These are phyloP conservation scores for Malthinus seriepunctatus DNA, from an alignment of 2,888 invertebrate species.

Conservation along the genomic window DNA sequence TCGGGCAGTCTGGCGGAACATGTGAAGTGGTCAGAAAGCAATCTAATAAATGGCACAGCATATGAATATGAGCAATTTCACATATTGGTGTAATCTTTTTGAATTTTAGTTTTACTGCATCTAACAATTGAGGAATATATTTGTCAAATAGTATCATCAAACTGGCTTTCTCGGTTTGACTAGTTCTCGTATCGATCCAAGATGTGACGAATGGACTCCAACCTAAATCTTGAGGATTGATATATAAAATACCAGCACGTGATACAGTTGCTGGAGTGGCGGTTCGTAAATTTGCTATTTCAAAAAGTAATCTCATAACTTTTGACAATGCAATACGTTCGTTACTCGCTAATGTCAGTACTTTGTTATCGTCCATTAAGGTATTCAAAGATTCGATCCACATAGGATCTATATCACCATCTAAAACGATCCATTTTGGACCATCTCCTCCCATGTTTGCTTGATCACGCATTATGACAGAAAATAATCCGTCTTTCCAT, in stretches of 20 bases:
- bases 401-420: conserved; percentile 97
- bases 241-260: conserved; percentile 90
- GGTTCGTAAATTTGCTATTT: conserved; percentile 85
- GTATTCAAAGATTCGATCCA: conserved; percentile 98
- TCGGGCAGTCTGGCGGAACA: conserved; percentile 86
- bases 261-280: conserved; percentile 97
- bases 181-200: conserved; percentile 80
- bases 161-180: conserved; percentile 75
- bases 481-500: conserved; percentile 91
- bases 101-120: conserved; percentile 72
- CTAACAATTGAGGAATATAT: conserved; percentile 84
- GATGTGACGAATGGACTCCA: conserved; percentile 93
- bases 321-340: conserved; percentile 90
- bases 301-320: conserved; percentile 89
- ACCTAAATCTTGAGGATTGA: conserved; percentile 91
- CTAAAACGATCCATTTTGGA: conserved; percentile 93
- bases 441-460: conserved; percentile 85
- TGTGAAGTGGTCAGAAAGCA: conserved; percentile 79
- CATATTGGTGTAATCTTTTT: conserved; percentile 91
- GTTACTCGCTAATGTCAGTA: conserved; percentile 90
- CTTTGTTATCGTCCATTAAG: conserved; percentile 97
- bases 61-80: conserved; percentile 86
- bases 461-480: conserved; percentile 91
- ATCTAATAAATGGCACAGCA: conserved; percentile 85
- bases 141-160: conserved; percentile 89